Percentiles rank a stretch among this genome's conserved stretches.
Evolutionary conservation across 2,113 vertebrate species (phyloP).

Genomic region (Meriones unguiculatus): DNA sequence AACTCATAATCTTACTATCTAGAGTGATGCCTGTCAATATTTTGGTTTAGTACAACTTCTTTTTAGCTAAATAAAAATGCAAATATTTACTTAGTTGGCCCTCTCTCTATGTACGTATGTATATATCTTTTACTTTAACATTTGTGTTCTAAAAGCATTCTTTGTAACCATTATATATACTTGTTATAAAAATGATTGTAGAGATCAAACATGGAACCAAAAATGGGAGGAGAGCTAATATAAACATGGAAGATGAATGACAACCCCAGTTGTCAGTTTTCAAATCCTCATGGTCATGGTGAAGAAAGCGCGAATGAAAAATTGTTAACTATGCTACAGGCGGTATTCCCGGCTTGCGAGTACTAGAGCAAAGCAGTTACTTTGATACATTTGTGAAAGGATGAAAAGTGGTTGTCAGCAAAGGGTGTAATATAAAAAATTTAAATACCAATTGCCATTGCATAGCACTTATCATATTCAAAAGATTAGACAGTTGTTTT

Average conservation of each 20-base stretch:
- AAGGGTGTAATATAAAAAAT: not conserved
- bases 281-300: not conserved
- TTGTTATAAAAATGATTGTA: constrained; percentile 25
- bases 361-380: not conserved
- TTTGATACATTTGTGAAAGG: constrained; percentile 37
- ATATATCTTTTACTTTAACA: constrained; percentile 25
- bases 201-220: constrained; percentile 26
- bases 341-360: not conserved
- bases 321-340: not conserved
- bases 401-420: constrained; percentile 2
- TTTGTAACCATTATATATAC: not conserved
- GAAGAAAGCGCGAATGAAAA: not conserved
- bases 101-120: not conserved
- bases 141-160: constrained; percentile 21
- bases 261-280: not conserved
- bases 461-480: not conserved
- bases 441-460: not conserved
- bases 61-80: constrained; percentile 37
- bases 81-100: constrained; percentile 25
- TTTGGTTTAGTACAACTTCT: not conserved
- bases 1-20: not conserved
- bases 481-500: not conserved
- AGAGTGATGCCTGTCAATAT: not conserved
- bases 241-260: constrained; percentile 22
- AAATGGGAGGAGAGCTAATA: not conserved